phyloP scores from a whole-genome alignment of 2,888 invertebrate genomes.

The Torymus texanus region DNA sequence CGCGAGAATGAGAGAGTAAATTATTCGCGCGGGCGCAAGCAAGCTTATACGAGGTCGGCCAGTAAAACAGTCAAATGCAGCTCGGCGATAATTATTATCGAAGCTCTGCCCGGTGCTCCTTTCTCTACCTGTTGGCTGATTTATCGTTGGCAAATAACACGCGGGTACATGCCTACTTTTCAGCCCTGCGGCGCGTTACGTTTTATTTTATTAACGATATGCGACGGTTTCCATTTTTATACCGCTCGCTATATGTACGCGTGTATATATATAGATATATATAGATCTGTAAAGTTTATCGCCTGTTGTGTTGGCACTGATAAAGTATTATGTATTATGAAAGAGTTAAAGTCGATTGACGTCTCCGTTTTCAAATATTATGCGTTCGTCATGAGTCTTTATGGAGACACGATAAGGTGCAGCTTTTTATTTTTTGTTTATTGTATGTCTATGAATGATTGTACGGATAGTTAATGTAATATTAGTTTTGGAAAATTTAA shows the following conservation, averaged over 20 bases:
- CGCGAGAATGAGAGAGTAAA: neutral
- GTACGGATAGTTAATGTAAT: too few relatives aligned
- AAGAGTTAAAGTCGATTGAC: constrained; percentile 13
- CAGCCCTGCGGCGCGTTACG: neutral
- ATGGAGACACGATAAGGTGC: too few relatives aligned
- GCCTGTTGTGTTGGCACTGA: constrained; percentile 2
- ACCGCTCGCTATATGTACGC: neutral
- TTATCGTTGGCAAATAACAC: constrained; percentile 22
- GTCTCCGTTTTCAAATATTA: neutral
- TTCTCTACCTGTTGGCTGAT: constrained; percentile 42
- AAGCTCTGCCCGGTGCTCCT: constrained; percentile 6
- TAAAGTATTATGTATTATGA: constrained; percentile 8
- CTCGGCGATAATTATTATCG: constrained; percentile 40
- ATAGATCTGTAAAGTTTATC: neutral
- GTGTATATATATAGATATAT: too few relatives aligned
- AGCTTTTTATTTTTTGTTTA: too few relatives aligned
- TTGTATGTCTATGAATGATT: too few relatives aligned
- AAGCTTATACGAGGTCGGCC: neutral
- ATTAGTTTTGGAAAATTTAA: too few relatives aligned
- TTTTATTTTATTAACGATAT: constrained; percentile 11
- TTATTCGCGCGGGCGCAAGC: neutral
- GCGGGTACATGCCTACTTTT: neutral
- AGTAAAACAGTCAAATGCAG: constrained; percentile 4
- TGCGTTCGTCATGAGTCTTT: neutral
- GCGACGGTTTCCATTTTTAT: neutral